Evolutionary conservation across 2,888 invertebrate species (phyloP), one percentile per base, ranked within the genome.

Genomic region (Pristionchus entomophagus): DNA sequence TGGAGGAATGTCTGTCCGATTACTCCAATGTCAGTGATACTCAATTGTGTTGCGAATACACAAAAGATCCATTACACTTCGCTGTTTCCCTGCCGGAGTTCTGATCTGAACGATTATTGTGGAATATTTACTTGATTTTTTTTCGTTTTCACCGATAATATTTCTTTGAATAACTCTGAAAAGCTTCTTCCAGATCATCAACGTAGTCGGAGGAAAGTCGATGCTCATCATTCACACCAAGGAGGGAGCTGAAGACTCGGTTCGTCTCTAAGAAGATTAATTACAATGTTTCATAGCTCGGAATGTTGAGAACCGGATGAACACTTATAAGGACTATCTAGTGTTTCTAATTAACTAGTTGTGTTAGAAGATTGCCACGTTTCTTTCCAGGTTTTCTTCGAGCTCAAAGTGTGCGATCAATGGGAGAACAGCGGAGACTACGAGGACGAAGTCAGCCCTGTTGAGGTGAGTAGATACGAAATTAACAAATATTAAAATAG

Each of bases 391-490:
- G 89, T 93, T 12, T 93, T 91, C 88, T 93, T 92, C 86, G 93
- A 93, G 80, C 89, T 93, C 84, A 90, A 91, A 86, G 91, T 92
- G 10, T 93, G 93, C 87, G 93, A 93, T 86, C 92, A 92, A 81
- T 93, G 93, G 93, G 91, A 88, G n/a, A 89, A 91, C 49, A 89
- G 91, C 88, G 92, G 92, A 19, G 93, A 92, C 83, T 93, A 92
- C 83, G 92, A 92, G 45, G 91, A 90, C 35, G 89, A 90, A 69
- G 91, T 90, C 49, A 89, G 88, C 22, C 93, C 92, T 10, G 88
- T 91, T 51, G 93, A 49, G 62, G 85, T 84, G 41, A 56, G 83
- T 8, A 62, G 10, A 41, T 12, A 53, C 56, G 26, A 17, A 45
- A 22, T 78, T 41, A 49, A 80, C 32, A 0, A 3, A 51, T 29